phyloP scores from a whole-genome alignment of 2,888 invertebrate species.

The Pteria penguin region DNA sequence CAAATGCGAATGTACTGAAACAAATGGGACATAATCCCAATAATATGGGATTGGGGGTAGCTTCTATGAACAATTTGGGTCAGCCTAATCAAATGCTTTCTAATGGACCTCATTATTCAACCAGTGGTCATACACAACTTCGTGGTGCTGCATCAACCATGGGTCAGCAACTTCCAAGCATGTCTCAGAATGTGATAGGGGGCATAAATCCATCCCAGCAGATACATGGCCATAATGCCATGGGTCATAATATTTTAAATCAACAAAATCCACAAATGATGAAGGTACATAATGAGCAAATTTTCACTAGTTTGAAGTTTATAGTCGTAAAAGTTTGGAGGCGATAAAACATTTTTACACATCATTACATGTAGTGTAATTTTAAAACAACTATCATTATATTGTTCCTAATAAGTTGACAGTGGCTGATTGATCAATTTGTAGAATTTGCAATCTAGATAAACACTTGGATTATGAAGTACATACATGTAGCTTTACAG shows the following conservation, averaged over 20 bases:
- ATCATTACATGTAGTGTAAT: too few species aligned
- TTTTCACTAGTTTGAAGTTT: too few species aligned
- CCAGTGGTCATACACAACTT: constrained; percentile 49
- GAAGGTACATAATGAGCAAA: constrained; percentile 65
- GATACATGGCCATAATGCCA: constrained; percentile 61
- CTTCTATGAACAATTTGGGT: constrained; percentile 33
- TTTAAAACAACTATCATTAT: too few species aligned
- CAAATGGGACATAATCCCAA: not conserved
- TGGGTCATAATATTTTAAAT: constrained; percentile 62
- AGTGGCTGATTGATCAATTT: too few species aligned
- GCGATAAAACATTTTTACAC: too few species aligned
- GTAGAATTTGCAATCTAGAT: too few species aligned
- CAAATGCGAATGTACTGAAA: not conserved
- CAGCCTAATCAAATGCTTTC: constrained; percentile 71
- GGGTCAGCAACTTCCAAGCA: constrained; percentile 52
- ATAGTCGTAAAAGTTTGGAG: too few species aligned
- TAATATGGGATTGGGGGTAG: constrained; percentile 7
- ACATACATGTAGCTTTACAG: too few species aligned
- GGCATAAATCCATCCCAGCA: constrained; percentile 53
- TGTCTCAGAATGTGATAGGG: constrained; percentile 63
- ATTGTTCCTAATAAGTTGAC: too few species aligned
- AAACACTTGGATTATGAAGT: too few species aligned
- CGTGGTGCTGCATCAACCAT: constrained; percentile 39
- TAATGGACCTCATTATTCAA: constrained; percentile 76
- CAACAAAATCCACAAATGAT: constrained; percentile 62